phyloP scores from a whole-genome alignment of 2,113 vertebrate genomes.

The Synodontis membranacea region DNA sequence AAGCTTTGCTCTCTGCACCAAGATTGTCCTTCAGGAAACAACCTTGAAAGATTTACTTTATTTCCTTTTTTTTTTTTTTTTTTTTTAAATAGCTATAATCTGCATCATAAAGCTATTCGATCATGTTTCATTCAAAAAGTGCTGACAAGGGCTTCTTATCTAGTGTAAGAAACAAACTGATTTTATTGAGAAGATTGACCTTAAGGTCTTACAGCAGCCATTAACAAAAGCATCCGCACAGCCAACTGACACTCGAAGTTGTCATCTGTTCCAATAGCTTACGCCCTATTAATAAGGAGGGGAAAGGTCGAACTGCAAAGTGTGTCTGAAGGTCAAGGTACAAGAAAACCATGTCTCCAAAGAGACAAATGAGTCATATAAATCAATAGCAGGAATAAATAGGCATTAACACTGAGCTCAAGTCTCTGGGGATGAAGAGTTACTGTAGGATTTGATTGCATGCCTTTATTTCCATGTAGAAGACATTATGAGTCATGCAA shows the following conservation, averaged over 20 bases:
- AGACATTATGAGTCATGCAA: slow-evolving; percentile 1
- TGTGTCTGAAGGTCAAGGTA: slow-evolving; percentile 61
- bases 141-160: slow-evolving; percentile 67
- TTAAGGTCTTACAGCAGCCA: slow-evolving; percentile 62
- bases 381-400: slow-evolving; percentile 67
- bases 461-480: not conserved
- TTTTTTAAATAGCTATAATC: slow-evolving; percentile 41
- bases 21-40: not conserved
- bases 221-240: slow-evolving; percentile 64
- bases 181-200: slow-evolving; percentile 67
- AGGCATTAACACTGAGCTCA: slow-evolving; percentile 51
- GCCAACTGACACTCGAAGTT: slow-evolving; percentile 74
- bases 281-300: slow-evolving; percentile 33
- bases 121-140: slow-evolving; percentile 70
- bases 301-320: slow-evolving; percentile 4
- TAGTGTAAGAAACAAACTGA: slow-evolving; percentile 59
- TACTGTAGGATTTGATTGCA: slow-evolving; percentile 4
- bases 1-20: slow-evolving; percentile 15
- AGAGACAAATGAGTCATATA: slow-evolving; percentile 43
- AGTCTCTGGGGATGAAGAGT: slow-evolving; percentile 40
- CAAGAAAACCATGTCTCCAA: not conserved
- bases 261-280: slow-evolving; percentile 59
- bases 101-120: slow-evolving; percentile 63
- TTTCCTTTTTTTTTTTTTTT: slow-evolving; percentile 29
- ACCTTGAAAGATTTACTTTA: slow-evolving; percentile 49